Evolutionary conservation across 1,140 invertebrate genomes (phyloP).

Genomic region (Antheraea mylitta): DNA sequence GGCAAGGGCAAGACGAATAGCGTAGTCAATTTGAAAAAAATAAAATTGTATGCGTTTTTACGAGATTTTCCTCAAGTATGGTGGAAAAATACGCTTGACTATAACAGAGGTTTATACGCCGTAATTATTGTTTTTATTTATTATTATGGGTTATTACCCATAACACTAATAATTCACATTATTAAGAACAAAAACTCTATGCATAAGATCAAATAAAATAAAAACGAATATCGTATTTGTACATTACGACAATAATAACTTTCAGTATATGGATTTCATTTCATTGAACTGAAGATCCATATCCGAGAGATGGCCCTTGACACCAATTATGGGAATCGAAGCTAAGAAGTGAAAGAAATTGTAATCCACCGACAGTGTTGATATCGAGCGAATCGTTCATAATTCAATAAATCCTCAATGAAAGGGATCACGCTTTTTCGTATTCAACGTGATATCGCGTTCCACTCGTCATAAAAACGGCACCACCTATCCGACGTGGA

Average conservation of each 20-base stretch:
- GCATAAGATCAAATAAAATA: too few species aligned
- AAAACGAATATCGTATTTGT: too few species aligned
- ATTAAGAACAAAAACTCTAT: too few species aligned
- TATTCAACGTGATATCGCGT: slow-evolving; percentile 41
- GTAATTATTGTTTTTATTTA: too few species aligned
- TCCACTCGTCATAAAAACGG: slow-evolving; percentile 46
- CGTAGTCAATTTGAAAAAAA: too few species aligned
- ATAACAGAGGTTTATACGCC: too few species aligned
- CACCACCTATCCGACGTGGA: slow-evolving; percentile 32
- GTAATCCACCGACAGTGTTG: slow-evolving; percentile 1
- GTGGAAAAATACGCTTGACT: too few species aligned
- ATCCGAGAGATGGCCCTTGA: not conserved
- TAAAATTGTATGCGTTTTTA: too few species aligned
- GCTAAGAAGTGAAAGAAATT: slow-evolving; percentile 3
- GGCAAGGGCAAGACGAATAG: too few species aligned
- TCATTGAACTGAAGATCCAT: not conserved
- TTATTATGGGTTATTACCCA: too few species aligned
- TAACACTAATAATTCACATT: too few species aligned
- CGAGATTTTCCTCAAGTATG: too few species aligned
- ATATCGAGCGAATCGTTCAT: slow-evolving; percentile 15
- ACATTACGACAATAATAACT: not conserved
- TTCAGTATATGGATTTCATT: not conserved
- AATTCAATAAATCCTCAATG: slow-evolving; percentile 46
- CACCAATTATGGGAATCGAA: not conserved
- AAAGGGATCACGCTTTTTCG: slow-evolving; percentile 46